A percentile compares a stretch with the other conserved stretches of the same genome.
phyloP scores from a whole-genome alignment of 1,140 invertebrate genomes.

The Episyrphus balteatus region DNA sequence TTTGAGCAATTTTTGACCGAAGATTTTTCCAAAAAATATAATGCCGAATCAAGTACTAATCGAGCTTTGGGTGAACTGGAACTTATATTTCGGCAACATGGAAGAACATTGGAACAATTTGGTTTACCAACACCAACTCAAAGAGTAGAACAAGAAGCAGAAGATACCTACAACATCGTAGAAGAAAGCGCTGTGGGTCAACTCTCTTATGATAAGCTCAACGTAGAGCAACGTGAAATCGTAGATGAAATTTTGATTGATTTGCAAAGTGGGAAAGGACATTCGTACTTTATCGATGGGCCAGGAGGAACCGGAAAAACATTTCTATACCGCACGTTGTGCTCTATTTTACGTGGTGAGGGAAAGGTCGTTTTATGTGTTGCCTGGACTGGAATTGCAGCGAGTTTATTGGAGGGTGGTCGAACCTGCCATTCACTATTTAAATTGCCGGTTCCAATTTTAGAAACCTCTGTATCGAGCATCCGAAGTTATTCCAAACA shows the following conservation, averaged over 20 bases:
- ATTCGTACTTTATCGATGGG: conserved; percentile 16
- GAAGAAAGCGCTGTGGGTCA: too few relatives aligned
- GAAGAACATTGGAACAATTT: too few relatives aligned
- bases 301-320: conserved; percentile 19
- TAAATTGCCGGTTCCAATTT: conserved; percentile 13
- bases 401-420: conserved; percentile 14
- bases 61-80: too few relatives aligned
- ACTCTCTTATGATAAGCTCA: too few relatives aligned
- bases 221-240: too few relatives aligned
- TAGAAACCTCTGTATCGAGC: conserved; percentile 9
- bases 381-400: conserved; percentile 25
- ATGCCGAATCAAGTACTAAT: too few relatives aligned
- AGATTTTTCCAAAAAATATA: too few relatives aligned
- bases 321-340: conserved; percentile 14
- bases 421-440: conserved; percentile 21
- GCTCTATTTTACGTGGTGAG: conserved; percentile 3
- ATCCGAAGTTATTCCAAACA: conserved; percentile 2
- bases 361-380: conserved; percentile 7
- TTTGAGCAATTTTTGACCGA: not conserved
- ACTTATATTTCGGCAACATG: too few relatives aligned
- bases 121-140: too few relatives aligned
- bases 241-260: not conserved
- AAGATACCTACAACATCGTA: too few relatives aligned
- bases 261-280: not conserved
- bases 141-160: too few relatives aligned